Evolutionary conservation across 2,797 vertebrate genomes (phyloP).

Genomic region (Rhinella marina): DNA sequence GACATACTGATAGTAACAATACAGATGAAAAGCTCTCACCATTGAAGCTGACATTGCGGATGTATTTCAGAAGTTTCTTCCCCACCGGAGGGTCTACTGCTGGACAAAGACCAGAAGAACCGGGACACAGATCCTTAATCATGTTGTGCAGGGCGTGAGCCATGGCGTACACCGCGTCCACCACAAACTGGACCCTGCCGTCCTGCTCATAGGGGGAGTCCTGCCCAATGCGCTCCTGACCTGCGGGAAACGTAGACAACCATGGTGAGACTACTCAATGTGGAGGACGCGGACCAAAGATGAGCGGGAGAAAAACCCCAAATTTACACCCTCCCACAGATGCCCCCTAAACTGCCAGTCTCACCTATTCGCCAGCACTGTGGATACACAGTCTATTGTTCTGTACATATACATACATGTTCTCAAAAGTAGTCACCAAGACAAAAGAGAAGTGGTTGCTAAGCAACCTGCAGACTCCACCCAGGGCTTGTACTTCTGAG

Average conservation of each 20-base stretch:
- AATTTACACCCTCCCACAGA: neutral
- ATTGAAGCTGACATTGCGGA: slow-evolving; percentile 93
- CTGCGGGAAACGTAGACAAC: slow-evolving; percentile 71
- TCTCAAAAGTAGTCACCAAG: too few species aligned
- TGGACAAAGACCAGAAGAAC: slow-evolving; percentile 86
- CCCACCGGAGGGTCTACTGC: slow-evolving; percentile 92
- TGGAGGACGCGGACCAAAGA: too few species aligned
- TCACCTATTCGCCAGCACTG: neutral
- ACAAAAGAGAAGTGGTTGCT: too few species aligned
- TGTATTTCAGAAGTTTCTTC: slow-evolving; percentile 92
- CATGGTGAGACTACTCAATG: too few species aligned
- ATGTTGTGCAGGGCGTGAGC: slow-evolving; percentile 96
- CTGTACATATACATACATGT: neutral
- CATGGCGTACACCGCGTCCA: slow-evolving; percentile 95
- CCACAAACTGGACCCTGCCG: slow-evolving; percentile 98
- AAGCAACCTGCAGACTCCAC: too few species aligned
- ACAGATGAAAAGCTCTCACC: slow-evolving; percentile 79
- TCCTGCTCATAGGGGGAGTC: slow-evolving; percentile 97
- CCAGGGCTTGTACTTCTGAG: too few species aligned
- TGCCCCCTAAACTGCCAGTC: neutral
- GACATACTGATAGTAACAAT: neutral
- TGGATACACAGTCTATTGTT: neutral
- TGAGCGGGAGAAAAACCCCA: too few species aligned
- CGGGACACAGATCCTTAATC: slow-evolving; percentile 91
- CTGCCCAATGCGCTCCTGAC: slow-evolving; percentile 92